Conservation (phyloP, 1,140 invertebrate species). For the Phymorhynchus buccinoides region DNA sequence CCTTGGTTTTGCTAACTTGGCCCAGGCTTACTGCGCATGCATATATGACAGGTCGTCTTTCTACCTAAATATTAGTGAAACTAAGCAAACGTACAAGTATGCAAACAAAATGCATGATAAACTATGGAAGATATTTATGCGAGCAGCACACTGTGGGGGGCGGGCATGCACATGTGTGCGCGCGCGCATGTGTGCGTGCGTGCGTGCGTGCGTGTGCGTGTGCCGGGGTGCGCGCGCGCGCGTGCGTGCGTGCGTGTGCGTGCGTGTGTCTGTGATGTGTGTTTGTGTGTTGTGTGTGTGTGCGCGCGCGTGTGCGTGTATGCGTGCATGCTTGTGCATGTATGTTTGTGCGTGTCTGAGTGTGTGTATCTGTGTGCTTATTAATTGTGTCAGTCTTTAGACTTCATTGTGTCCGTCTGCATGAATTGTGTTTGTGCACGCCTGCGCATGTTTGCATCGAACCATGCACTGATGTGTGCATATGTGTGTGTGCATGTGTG, state of each 20-base stretch:
- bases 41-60: slow-evolving; percentile 26
- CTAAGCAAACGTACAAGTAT: background rate
- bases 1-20: background rate
- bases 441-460: background rate
- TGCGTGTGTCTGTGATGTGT: background rate
- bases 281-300: background rate
- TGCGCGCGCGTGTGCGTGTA: background rate
- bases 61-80: background rate
- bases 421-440: background rate
- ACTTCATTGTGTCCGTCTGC: background rate
- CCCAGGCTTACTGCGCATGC: slow-evolving; percentile 19
- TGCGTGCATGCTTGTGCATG: background rate
- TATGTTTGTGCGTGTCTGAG: background rate
- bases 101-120: background rate
- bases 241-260: background rate
- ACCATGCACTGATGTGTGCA: background rate
- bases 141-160: too few species aligned
- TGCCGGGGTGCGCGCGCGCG: background rate
- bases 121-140: too few species aligned
- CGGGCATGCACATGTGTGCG: background rate
- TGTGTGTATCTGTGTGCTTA: too few species aligned
- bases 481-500: background rate
- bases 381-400: background rate
- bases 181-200: background rate
- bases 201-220: background rate